A percentile compares a stretch with the other conserved stretches of the same genome.
phyloP scores from a whole-genome alignment of 2,888 invertebrate species.

The Crocallis elinguaria region DNA sequence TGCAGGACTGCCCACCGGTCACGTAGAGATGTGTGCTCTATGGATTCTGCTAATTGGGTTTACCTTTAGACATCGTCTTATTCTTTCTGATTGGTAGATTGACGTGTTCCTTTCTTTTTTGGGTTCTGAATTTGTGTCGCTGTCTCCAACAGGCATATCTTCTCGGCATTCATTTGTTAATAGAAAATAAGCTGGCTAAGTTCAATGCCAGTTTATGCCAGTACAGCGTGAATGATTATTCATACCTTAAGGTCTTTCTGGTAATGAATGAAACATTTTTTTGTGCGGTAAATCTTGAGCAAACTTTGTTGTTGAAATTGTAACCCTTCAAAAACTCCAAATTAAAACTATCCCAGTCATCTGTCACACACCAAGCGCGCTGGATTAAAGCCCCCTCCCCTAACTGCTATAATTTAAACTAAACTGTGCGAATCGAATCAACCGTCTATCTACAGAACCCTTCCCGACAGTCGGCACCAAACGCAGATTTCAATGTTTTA shows the following conservation, averaged over 20 bases:
- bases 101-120: neutral
- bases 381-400: conserved; percentile 57
- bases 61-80: conserved; percentile 9
- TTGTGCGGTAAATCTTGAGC: neutral
- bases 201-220: too few species aligned
- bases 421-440: conserved; percentile 80
- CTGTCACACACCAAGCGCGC: conserved; percentile 44
- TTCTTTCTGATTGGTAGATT: neutral
- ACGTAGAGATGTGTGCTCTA: conserved; percentile 51
- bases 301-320: neutral
- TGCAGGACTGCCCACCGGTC: conserved; percentile 41
- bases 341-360: conserved; percentile 37
- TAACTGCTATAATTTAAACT: conserved; percentile 75
- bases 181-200: too few species aligned
- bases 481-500: conserved; percentile 74
- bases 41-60: conserved; percentile 37
- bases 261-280: too few species aligned
- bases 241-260: too few species aligned
- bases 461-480: conserved; percentile 43
- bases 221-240: too few species aligned
- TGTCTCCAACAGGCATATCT: too few species aligned
- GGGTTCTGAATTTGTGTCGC: neutral
- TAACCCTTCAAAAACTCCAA: conserved; percentile 3
- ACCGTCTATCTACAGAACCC: conserved; percentile 39
- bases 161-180: too few species aligned